phyloP scores from a whole-genome alignment of 2,797 vertebrate genomes.

The Hippoglossus hippoglossus region DNA sequence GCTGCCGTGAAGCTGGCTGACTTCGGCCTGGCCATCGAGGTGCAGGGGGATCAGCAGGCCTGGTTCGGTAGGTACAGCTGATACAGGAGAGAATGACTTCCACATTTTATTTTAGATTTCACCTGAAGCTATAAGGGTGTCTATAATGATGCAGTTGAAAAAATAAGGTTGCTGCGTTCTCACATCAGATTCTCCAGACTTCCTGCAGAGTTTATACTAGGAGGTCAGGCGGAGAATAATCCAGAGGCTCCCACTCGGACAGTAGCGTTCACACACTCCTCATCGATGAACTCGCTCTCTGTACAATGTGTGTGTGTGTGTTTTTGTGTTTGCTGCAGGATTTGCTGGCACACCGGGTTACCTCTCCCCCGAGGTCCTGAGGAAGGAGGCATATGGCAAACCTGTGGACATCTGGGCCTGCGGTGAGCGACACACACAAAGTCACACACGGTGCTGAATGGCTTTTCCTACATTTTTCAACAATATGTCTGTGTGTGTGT shows the following conservation, averaged over 20 bases:
- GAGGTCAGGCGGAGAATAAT: too few relatives aligned
- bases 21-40: slow-evolving; percentile 96
- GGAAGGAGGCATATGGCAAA: slow-evolving; percentile 98
- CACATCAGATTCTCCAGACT: too few relatives aligned
- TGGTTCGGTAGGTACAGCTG: slow-evolving; percentile 92
- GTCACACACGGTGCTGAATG: neutral
- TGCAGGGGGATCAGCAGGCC: slow-evolving; percentile 97
- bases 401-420: slow-evolving; percentile 99
- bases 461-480: neutral
- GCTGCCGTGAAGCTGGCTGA: slow-evolving; percentile 97
- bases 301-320: slow-evolving; percentile 6
- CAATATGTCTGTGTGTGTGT: slow-evolving; percentile 3
- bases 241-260: too few relatives aligned
- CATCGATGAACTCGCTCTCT: too few relatives aligned
- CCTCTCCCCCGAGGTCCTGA: slow-evolving; percentile 95
- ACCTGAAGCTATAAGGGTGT: too few relatives aligned
- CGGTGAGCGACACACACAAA: slow-evolving; percentile 84
- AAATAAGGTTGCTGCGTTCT: too few relatives aligned
- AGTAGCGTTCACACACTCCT: neutral
- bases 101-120: too few relatives aligned
- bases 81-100: too few relatives aligned
- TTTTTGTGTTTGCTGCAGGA: slow-evolving; percentile 77
- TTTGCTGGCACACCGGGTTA: slow-evolving; percentile 98
- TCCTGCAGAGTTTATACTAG: too few relatives aligned
- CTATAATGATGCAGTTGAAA: too few relatives aligned